Evolutionary conservation across 2,113 vertebrate species (phyloP).

Genomic region (Herpetotheres cachinnans): DNA sequence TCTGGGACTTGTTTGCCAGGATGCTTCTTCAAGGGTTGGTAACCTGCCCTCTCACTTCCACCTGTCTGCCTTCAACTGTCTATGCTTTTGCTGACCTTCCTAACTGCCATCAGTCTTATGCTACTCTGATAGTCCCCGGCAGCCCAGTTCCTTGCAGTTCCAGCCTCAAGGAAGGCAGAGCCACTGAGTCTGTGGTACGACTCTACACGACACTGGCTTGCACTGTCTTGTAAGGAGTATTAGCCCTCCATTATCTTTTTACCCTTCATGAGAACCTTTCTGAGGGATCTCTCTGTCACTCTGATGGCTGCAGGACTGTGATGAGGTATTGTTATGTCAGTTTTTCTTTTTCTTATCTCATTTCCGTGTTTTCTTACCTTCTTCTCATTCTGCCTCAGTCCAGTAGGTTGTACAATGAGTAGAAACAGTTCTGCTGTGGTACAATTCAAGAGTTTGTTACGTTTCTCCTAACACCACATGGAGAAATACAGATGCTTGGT

Average conservation of each 20-base stretch:
- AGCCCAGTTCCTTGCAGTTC: neutral
- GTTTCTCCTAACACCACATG: neutral
- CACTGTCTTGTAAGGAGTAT: neutral
- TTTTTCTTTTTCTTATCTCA: neutral
- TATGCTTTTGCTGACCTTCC: neutral
- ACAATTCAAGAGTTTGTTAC: neutral
- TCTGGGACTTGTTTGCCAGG: neutral
- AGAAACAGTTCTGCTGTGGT: neutral
- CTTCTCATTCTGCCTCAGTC: neutral
- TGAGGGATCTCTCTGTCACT: neutral
- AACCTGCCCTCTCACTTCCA: neutral
- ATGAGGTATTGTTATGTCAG: neutral
- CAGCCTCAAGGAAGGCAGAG: neutral
- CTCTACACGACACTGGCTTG: neutral
- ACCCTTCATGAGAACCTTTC: neutral
- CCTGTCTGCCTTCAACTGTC: neutral
- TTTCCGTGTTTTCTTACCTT: neutral
- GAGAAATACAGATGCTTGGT: neutral
- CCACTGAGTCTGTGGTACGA: neutral
- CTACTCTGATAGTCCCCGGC: neutral
- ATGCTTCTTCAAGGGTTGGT: neutral
- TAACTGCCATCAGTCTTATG: neutral
- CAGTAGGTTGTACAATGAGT: neutral
- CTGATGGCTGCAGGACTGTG: neutral
- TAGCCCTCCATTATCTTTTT: neutral